Evolutionary conservation across 2,888 invertebrate species (phyloP), one percentile per base, ranked within the genome.

Genomic region (Hydrotaea cyrtoneurina): DNA sequence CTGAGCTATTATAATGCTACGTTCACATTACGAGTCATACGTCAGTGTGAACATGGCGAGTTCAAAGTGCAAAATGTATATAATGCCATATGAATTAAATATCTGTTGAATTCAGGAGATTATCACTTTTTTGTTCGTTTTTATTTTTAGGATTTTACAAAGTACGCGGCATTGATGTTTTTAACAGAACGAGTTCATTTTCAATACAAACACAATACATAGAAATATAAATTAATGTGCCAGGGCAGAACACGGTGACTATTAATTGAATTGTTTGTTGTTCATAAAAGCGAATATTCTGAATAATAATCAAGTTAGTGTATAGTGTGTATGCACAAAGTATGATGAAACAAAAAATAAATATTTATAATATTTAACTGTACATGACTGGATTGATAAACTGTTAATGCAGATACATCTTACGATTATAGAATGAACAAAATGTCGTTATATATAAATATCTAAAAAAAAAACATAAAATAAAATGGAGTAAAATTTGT

Each of bases 101-200:
- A 31, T 31, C 2, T 31, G 31, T 2, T 7, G 31, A 31, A 62
- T 31, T 43, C 36, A 21, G 7, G 15, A 36, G 62, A 31, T 4
- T 86, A 5, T 86, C 88, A 66, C 19, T 39, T 39, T 66, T 59
- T 3, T 72, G 5, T 15, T 53, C 21, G 55, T 21, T 80, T 26
- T n/a, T 82, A 86, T 39, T 64, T 31, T 8, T 31, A 91, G 92
- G 92, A n/a, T 89, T 90, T 78, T 92, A 92, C 81, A 90, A 89
- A 84, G 89, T 92, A 19, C 91, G 92, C 11, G 89, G 89, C 50
- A 85, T 91, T 23, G 91, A 92, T 87, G 86, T 91, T 13, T 92
- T 92, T 64, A 88, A 89, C 50, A 89, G 90, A 15, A 86, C 83
- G 69, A 90, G 92, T 82, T 85, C 88, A n/a, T 92, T 89, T 86